Evolutionary conservation across 2,113 vertebrate genomes (phyloP).

Genomic region (Smithornis capensis): DNA sequence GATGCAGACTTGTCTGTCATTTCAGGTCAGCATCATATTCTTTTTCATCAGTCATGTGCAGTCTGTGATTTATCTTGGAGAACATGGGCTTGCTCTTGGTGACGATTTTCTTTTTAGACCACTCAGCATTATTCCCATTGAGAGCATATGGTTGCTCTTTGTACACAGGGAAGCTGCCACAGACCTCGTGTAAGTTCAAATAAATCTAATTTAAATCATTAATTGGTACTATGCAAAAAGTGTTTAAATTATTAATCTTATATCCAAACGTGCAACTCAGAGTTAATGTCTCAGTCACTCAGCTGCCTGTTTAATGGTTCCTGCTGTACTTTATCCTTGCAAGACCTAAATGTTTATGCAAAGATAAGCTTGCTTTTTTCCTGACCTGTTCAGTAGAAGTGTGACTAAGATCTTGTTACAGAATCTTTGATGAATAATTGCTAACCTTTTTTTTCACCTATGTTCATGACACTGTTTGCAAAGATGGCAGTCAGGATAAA

Average conservation of each 20-base stretch:
- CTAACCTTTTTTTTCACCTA: too few species aligned
- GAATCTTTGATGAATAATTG: not conserved
- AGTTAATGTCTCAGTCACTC: not conserved
- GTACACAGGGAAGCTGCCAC: not conserved
- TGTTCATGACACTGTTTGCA: rapidly evolving
- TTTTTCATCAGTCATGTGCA: not conserved
- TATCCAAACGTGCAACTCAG: not conserved
- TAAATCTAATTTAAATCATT: not conserved
- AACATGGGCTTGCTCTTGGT: not conserved
- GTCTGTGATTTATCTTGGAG: not conserved
- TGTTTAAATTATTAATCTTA: not conserved
- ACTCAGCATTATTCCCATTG: not conserved
- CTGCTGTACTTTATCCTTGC: not conserved
- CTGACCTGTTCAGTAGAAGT: not conserved
- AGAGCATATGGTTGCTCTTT: not conserved
- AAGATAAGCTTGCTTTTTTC: not conserved
- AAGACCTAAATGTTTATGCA: not conserved
- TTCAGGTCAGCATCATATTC: not conserved
- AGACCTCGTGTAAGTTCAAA: rapidly evolving
- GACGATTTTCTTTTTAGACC: not conserved
- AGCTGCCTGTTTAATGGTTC: not conserved
- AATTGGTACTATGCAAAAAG: not conserved
- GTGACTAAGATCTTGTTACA: not conserved
- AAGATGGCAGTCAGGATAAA: not conserved
- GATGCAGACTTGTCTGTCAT: not conserved